Conservation (phyloP, 2,113 vertebrate species). For the Brevimyrus niger region DNA sequence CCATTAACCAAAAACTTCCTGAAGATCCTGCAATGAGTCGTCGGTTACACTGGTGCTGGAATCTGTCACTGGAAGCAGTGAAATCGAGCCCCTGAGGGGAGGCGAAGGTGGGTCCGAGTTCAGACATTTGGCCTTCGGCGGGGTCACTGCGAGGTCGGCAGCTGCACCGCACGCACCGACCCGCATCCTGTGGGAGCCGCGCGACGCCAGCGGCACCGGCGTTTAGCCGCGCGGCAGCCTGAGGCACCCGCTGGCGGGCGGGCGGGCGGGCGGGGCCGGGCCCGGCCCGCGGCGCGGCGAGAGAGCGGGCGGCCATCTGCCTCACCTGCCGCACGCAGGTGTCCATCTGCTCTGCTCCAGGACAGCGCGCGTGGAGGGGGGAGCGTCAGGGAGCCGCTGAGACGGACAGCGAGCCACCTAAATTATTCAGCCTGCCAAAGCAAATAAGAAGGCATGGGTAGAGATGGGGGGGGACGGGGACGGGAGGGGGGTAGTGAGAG, state of each 20-base stretch:
- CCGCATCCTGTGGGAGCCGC: not conserved
- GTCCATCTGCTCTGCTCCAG: constrained; percentile 71
- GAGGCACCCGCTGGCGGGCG: constrained; percentile 73
- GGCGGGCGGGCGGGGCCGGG: constrained; percentile 63
- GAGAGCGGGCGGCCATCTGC: constrained; percentile 74
- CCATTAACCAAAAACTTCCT: not conserved
- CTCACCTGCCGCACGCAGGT: constrained; percentile 74
- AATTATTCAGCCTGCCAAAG: constrained; percentile 70
- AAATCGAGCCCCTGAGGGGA: not conserved
- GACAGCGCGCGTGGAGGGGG: constrained; percentile 61
- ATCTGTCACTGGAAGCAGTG: not conserved
- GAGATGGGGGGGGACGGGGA: constrained; percentile 21
- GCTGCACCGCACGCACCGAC: not conserved
- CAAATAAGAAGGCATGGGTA: constrained; percentile 45
- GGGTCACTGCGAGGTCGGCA: not conserved
- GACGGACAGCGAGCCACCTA: constrained; percentile 57
- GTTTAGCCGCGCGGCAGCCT: constrained; percentile 46
- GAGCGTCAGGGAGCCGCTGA: constrained; percentile 46
- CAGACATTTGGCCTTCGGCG: constrained; percentile 21
- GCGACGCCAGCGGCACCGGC: not conserved
- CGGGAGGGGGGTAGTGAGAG: constrained; percentile 19
- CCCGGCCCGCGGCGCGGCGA: constrained; percentile 42
- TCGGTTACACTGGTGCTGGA: not conserved
- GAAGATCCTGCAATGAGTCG: not conserved
- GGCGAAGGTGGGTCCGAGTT: not conserved